Conservation (phyloP, 92 coral and sea anemone species). For the Hydrozoanthus gracilis region DNA sequence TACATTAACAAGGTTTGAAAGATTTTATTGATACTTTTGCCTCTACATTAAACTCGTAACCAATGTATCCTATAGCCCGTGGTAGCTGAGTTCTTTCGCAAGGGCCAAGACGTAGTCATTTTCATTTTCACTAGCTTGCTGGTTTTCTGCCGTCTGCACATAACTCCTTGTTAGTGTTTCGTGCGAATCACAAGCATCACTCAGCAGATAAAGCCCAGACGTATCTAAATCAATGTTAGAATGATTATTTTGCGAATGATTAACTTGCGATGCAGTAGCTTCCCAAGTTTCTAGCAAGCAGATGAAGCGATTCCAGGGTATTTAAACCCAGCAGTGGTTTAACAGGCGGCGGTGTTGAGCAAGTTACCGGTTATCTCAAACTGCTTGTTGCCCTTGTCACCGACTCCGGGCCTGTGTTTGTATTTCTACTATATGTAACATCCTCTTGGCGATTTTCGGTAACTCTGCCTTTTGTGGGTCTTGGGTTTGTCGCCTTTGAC, state of each 20-base stretch:
- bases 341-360: neutral
- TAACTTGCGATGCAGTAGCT: neutral
- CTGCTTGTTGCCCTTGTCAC: neutral
- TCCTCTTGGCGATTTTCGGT: constrained; percentile 10
- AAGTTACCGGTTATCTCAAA: neutral
- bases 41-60: no score
- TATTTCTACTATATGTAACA: neutral
- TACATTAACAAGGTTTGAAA: no score
- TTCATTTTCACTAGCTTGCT: neutral
- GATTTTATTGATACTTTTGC: no score
- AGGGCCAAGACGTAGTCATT: constrained; percentile 11
- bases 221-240: constrained; percentile 4
- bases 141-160: constrained; percentile 22
- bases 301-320: constrained; percentile 20
- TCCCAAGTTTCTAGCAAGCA: constrained; percentile 20
- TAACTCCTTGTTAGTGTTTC: constrained; percentile 5
- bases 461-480: neutral
- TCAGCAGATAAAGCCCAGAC: constrained; percentile 6
- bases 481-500: neutral
- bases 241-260: neutral
- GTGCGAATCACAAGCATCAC: constrained; percentile 1
- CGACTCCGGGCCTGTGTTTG: neutral
- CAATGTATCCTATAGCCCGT: no score
- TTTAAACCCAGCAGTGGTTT: constrained; percentile 26
- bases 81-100: constrained; percentile 24